Base-by-base conservation (phyloP, 2,113 vertebrate species). In the Microcebus lehilahytsara region DNA sequence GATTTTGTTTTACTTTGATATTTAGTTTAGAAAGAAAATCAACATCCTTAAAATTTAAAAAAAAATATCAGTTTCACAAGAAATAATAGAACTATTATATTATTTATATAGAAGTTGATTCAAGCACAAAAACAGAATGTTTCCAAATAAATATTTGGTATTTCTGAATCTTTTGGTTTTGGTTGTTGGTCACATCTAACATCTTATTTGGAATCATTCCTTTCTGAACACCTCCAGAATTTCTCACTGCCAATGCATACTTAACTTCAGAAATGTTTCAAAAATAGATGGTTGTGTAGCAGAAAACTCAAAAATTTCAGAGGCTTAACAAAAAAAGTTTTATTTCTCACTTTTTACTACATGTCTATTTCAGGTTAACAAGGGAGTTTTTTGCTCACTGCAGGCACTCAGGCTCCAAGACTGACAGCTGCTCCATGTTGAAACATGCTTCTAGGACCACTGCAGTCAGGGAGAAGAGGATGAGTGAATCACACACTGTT, bases 1-100 rank as follows among this genome's bases (percentile, higher is more conserved):
- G 95, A 96, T 98, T 93, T 74, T 96, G 95, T 95, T 91, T 97
- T 84, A 97, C 97, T 98, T 98, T 97, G 97, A 98, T 98, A 98
- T 98, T 98, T 98, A 98, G 97, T 98, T 98, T 98, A 98, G 97
- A 98, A 98, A 97, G 96, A 98, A 98, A 98, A 98, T 97, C 93
- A 95, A 98, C 97, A 96, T 98, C 89, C 97, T 97, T 95, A 95
- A 91, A 85, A 96, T 97, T 98, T 98, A 97, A 96, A 19, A 72
- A 96, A 97, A 96, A 51, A 66, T 88, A 66, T 88, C 84, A 58
- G 85, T 98, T 98, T 98, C 98, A 97, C 93, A 97, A 95, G n/a
- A 84, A 80, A 89, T 56, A 85, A 91, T 40, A 37, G 7, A 86
- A 51, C 51, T 69, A 34, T 62, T 91, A 80, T 71, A 79, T 91